Evolutionary conservation across 2,888 invertebrate genomes (phyloP).

Genomic region (Plagodis pulveraria): DNA sequence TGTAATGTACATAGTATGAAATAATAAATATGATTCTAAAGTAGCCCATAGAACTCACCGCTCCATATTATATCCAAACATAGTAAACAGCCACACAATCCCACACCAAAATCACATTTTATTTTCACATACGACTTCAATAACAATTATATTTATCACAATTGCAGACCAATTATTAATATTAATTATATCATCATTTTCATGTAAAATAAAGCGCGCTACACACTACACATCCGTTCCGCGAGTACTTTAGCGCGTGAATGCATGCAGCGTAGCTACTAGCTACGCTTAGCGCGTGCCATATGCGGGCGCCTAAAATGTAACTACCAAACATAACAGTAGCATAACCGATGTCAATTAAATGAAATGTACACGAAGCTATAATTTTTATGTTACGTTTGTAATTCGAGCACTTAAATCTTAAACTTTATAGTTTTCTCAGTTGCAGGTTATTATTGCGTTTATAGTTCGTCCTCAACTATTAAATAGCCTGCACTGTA

Average conservation of each 20-base stretch:
- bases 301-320: constrained; percentile 36
- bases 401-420: constrained; percentile 15
- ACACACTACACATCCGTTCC: constrained; percentile 31
- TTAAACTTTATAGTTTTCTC: not conserved
- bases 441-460: no score
- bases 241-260: constrained; percentile 27
- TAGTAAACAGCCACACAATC: not conserved
- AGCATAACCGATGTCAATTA: constrained; percentile 20
- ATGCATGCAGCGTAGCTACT: constrained; percentile 16
- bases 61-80: constrained; percentile 19
- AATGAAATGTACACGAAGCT: constrained; percentile 1
- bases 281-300: constrained; percentile 21
- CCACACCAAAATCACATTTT: constrained; percentile 17
- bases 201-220: constrained; percentile 14
- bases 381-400: constrained; percentile 13
- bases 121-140: constrained; percentile 8
- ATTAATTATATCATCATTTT: no score
- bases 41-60: constrained; percentile 8
- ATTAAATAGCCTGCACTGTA: no score
- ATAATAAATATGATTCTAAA: no score
- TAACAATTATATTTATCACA: not conserved
- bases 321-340: constrained; percentile 10
- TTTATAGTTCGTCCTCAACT: no score
- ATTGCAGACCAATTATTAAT: not conserved
- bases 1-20: no score